Base-by-base conservation (phyloP, 2,797 vertebrate genomes). In the Salarias fasciatus region DNA sequence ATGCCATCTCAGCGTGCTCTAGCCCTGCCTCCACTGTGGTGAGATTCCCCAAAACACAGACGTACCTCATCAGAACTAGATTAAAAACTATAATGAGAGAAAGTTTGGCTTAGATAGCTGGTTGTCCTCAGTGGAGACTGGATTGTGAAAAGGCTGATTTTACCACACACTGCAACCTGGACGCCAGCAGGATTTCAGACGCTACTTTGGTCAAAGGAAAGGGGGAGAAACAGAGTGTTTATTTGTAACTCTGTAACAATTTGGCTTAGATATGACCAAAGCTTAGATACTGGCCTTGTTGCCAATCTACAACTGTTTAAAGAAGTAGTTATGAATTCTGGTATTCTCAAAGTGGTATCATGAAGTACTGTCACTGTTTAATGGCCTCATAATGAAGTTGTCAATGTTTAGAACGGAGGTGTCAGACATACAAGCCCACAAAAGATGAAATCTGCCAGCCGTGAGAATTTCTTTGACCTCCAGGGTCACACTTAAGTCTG, bases 71-170 rank as follows among this genome's bases (percentile, higher is more conserved):
- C 11, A 57, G n/a, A 46, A 12, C 8, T 11, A 46, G 12, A 53
- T n/a, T n/a, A n/a, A 53, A 45, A 18, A 15, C 7, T 53, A 5
- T 60, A 57, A 53, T 57, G 18, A 28, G 9, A 48, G 14, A 49
- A 57, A 18, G 15, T 38, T 53, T 30, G 44, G 29, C 24, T 28
- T 53, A 31, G 69, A 24, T 29, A 41, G 29, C 28, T 43, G 46
- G 49, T 15, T 47, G 36, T 40, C 7, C 29, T 35, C 37, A 58
- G 29, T 56, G 29, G 54, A 53, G 37, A 15, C 15, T 35, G 11
- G 38, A 18, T 43, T 4, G 1, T 35, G 4, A 15, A 13, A 62
- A 18, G 28, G 13, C 28, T 36, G 28, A 5, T 24, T 44, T 65
- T 66, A 13, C 44, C 3, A 63, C 4, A 1, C 18, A 24, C 3